A percentile compares a stretch with the other conserved stretches of the same genome.
phyloP scores from a whole-genome alignment of 2,888 invertebrate genomes.

The Platycheirus albimanus region DNA sequence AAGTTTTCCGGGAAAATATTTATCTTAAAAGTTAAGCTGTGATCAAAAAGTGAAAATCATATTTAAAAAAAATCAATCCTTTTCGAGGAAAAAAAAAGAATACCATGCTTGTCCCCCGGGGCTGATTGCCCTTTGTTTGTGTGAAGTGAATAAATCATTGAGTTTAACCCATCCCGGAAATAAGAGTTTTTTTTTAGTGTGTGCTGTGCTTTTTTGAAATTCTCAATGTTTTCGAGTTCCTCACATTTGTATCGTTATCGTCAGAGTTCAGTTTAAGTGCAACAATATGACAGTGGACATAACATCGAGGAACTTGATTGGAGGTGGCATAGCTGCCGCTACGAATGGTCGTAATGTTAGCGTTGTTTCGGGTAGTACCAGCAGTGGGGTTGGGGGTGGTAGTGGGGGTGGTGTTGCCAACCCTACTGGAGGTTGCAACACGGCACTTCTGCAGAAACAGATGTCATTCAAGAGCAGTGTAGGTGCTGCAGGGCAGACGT shows the following conservation, averaged over 20 bases:
- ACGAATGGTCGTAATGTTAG: conserved; percentile 75
- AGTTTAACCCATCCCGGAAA: conserved; percentile 36
- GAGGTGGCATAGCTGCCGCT: conserved; percentile 62
- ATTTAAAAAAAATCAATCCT: conserved; percentile 1
- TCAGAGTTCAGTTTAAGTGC: conserved; percentile 38
- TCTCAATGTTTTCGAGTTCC: conserved; percentile 27
- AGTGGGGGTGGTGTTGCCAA: conserved; percentile 82
- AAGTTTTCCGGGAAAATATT: conserved; percentile 1
- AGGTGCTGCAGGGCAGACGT: conserved; percentile 78
- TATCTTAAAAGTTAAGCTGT: not conserved
- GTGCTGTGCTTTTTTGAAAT: not conserved
- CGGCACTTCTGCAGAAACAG: conserved; percentile 80
- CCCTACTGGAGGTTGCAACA: conserved; percentile 79
- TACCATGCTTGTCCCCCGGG: conserved; percentile 36
- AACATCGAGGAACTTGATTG: conserved; percentile 66
- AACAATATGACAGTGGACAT: conserved; percentile 69
- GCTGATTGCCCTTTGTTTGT: conserved; percentile 26
- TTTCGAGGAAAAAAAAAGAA: conserved; percentile 11
- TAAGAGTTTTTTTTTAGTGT: conserved; percentile 15
- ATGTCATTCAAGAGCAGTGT: conserved; percentile 81
- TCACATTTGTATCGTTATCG: no score
- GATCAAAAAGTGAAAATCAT: conserved; percentile 13
- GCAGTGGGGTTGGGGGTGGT: conserved; percentile 79
- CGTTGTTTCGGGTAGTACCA: conserved; percentile 74
- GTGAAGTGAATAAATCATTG: conserved; percentile 25